These are phyloP conservation scores for Sardinella longiceps DNA, from an alignment of 2,797 vertebrate genomes.

Conservation along the genomic window DNA sequence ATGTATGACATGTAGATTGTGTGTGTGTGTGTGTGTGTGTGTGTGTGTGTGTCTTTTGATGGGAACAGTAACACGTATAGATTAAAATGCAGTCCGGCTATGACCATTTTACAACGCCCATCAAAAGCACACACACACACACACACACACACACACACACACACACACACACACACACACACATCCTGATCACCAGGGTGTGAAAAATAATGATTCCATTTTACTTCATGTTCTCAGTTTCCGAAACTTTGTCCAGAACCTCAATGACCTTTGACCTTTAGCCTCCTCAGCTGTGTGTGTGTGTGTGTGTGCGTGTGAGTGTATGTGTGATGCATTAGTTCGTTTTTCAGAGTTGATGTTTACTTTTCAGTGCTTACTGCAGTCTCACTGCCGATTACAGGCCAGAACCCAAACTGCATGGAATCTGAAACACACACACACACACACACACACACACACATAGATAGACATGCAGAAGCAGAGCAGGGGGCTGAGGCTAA, in stretches of 20 bases:
- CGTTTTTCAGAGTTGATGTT: not conserved
- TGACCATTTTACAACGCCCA: too few relatives aligned
- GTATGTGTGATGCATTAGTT: too few relatives aligned
- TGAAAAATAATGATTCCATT: not conserved
- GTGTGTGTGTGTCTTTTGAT: too few relatives aligned
- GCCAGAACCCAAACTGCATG: not conserved
- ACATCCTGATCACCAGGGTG: not conserved
- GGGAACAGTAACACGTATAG: too few relatives aligned
- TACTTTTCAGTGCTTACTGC: too few relatives aligned
- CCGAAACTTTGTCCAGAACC: not conserved
- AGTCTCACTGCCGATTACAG: not conserved
- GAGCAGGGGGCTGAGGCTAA: slow-evolving; percentile 1
- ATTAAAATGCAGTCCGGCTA: too few relatives aligned
- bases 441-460: too few relatives aligned
- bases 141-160: not conserved
- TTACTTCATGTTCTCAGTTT: not conserved
- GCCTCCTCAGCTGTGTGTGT: not conserved
- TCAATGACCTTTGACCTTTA: not conserved
- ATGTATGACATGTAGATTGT: too few relatives aligned
- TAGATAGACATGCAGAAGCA: not conserved
- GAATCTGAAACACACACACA: not conserved
- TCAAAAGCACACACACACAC: too few relatives aligned
- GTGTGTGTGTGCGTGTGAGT: too few relatives aligned
- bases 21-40: too few relatives aligned
- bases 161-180: not conserved